Evolutionary conservation across 2,113 vertebrate genomes (phyloP).

Genomic region (Xyrauchen texanus): DNA sequence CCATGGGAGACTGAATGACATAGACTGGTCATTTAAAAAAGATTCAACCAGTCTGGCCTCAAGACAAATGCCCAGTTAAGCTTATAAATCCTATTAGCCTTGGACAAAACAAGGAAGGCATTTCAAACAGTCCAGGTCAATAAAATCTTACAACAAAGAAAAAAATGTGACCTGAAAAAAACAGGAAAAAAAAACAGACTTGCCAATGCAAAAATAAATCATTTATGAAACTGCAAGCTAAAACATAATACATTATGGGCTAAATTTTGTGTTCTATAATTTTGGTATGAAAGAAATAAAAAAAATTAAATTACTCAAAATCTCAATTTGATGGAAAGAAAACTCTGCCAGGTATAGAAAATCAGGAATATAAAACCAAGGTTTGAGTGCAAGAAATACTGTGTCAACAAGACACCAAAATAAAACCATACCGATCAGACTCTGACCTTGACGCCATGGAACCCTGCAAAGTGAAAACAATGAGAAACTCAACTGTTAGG

Average conservation of each 20-base stretch:
- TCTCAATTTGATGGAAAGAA: too few species aligned
- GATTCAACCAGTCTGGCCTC: slow-evolving; percentile 9
- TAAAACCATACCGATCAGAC: not conserved
- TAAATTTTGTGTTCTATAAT: too few species aligned
- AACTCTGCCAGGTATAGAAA: too few species aligned
- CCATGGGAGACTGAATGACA: slow-evolving; percentile 39
- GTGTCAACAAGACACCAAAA: not conserved
- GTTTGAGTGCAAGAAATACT: not conserved
- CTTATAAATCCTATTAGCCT: too few species aligned
- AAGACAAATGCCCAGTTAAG: not conserved
- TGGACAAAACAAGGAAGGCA: not conserved
- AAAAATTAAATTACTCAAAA: too few species aligned
- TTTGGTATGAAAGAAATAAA: too few species aligned
- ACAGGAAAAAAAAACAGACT: too few species aligned
- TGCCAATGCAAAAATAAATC: too few species aligned
- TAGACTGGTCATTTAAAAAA: slow-evolving; percentile 31
- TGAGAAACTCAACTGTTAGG: slow-evolving; percentile 75
- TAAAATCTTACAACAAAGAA: not conserved
- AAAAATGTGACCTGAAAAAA: not conserved
- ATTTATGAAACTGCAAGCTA: too few species aligned
- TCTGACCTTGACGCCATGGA: slow-evolving; percentile 4
- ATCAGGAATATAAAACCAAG: not conserved
- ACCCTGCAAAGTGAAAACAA: slow-evolving; percentile 16
- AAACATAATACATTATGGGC: too few species aligned
- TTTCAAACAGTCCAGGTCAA: not conserved